Evolutionary conservation across 2,113 vertebrate genomes (phyloP).

Genomic region (Orientallactaga bullata): DNA sequence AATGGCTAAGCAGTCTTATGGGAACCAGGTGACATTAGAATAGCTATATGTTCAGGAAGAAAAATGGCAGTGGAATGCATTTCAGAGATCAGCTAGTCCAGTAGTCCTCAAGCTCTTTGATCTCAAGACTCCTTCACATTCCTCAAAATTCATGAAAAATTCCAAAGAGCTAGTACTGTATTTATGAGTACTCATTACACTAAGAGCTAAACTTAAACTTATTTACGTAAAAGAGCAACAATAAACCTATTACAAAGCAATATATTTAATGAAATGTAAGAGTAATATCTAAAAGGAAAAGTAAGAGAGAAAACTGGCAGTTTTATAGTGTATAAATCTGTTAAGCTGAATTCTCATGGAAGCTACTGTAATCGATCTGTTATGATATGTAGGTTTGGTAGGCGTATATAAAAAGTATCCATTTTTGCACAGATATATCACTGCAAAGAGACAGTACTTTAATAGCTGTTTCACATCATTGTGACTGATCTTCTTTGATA

Average conservation of each 20-base stretch:
- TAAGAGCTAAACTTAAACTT: slow-evolving; percentile 46
- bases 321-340: slow-evolving; percentile 45
- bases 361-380: slow-evolving; percentile 11
- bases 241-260: neutral
- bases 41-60: slow-evolving; percentile 11
- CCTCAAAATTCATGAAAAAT: slow-evolving; percentile 14
- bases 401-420: slow-evolving; percentile 7
- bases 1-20: neutral
- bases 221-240: neutral
- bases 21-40: neutral
- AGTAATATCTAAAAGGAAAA: slow-evolving; percentile 30
- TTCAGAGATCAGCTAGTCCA: slow-evolving; percentile 2
- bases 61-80: slow-evolving; percentile 15
- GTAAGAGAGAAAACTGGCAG: neutral
- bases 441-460: slow-evolving; percentile 43
- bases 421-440: slow-evolving; percentile 1
- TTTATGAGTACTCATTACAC: slow-evolving; percentile 35
- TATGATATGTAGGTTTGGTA: neutral
- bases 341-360: slow-evolving; percentile 18
- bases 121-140: slow-evolving; percentile 1
- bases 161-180: neutral
- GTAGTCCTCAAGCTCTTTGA: neutral
- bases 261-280: slow-evolving; percentile 48
- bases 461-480: slow-evolving; percentile 42
- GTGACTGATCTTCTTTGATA: slow-evolving; percentile 51